phyloP scores from a whole-genome alignment of 2,113 vertebrate species.

The Xerus inauris region DNA sequence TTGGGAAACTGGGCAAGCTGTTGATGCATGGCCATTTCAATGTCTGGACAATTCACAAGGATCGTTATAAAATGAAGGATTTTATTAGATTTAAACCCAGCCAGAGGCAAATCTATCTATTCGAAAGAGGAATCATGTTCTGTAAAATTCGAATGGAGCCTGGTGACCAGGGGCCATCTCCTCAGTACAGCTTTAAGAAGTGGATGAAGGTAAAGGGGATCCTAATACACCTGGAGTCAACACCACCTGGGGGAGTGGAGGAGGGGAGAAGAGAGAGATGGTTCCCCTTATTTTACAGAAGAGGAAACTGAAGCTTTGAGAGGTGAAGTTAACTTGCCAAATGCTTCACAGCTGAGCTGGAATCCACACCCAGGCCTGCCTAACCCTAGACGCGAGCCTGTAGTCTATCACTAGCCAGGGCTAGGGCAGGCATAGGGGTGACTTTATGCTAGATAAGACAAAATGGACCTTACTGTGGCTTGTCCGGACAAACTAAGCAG shows the following conservation, averaged over 20 bases:
- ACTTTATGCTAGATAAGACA: neutral
- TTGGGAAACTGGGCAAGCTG: constrained; percentile 93
- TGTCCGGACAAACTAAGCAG: neutral
- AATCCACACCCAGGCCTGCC: neutral
- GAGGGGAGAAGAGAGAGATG: neutral
- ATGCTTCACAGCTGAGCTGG: neutral
- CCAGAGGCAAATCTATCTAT: constrained; percentile 97
- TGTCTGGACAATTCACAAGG: constrained; percentile 96
- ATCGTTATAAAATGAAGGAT: constrained; percentile 97
- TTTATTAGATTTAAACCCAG: constrained; percentile 97
- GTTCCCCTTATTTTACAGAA: neutral
- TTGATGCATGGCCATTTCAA: constrained; percentile 95
- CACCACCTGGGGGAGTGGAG: no score
- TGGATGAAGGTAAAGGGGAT: constrained; percentile 91
- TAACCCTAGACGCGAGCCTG: neutral
- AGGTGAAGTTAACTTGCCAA: neutral
- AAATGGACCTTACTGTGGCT: neutral
- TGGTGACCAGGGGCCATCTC: constrained; percentile 90
- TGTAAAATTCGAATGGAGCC: constrained; percentile 95
- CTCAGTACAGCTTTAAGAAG: constrained; percentile 97
- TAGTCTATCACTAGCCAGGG: neutral
- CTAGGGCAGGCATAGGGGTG: neutral
- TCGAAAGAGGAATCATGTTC: constrained; percentile 94
- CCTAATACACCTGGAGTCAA: no score
- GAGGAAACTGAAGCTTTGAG: neutral